phyloP scores from a whole-genome alignment of 1,140 invertebrate species.

The Caenorhabditis elegans region DNA sequence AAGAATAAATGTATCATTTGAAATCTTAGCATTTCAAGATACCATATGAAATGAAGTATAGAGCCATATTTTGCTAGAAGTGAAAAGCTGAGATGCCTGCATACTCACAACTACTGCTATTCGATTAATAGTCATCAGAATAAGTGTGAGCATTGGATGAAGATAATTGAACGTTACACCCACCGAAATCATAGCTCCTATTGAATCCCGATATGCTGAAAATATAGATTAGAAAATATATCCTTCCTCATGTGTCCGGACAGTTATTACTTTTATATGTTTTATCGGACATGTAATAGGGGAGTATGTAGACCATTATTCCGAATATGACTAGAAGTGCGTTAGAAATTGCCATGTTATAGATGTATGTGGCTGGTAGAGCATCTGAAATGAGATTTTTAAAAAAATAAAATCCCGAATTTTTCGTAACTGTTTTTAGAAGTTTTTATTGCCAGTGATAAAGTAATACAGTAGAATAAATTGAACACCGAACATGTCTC shows the following conservation, averaged over 20 bases:
- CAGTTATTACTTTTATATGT: neutral
- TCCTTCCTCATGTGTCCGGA: neutral
- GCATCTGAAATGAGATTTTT: neutral
- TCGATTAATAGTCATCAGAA: neutral
- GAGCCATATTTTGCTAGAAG: neutral
- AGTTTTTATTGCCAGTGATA: neutral
- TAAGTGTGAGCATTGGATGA: conserved; percentile 2
- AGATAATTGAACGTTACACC: neutral
- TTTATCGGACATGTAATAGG: conserved; percentile 13
- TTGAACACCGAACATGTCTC: neutral
- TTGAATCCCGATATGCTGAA: neutral
- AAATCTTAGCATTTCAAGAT: neutral
- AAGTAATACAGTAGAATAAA: conserved; percentile 14
- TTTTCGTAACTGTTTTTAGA: neutral
- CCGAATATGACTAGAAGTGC: neutral
- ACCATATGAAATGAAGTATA: neutral
- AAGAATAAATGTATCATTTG: neutral
- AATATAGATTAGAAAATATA: neutral
- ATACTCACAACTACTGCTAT: neutral
- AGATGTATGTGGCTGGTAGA: neutral
- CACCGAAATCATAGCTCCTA: neutral
- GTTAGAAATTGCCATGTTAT: conserved; percentile 2
- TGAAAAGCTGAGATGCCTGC: neutral
- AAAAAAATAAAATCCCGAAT: too few relatives aligned
- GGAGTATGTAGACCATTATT: neutral